phyloP scores from a whole-genome alignment of 2,113 vertebrate genomes.

The Calidris pugnax region DNA sequence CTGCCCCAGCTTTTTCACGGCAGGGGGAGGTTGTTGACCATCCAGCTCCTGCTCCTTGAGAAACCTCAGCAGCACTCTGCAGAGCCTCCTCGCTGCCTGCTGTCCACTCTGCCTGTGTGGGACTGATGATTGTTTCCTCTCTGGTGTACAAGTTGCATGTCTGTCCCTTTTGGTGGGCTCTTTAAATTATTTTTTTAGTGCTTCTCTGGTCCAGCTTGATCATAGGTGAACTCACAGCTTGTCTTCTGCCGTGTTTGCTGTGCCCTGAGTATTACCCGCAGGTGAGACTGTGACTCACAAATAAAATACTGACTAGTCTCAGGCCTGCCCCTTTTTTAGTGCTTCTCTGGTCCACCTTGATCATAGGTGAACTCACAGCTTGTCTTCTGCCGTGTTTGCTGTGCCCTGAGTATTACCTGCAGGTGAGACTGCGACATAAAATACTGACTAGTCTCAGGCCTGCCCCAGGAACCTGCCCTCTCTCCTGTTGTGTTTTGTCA shows the following conservation, averaged over 20 bases:
- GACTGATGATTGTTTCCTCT: background rate
- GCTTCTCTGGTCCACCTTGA: background rate
- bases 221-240: background rate
- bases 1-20: background rate
- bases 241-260: background rate
- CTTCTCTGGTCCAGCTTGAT: background rate
- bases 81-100: background rate
- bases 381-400: background rate
- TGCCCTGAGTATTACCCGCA: background rate
- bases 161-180: background rate
- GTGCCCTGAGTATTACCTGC: background rate
- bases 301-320: background rate
- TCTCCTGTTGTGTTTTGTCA: background rate
- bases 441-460: background rate
- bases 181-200: background rate
- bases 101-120: fast-evolving
- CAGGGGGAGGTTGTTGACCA: background rate
- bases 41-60: background rate
- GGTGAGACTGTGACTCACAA: background rate
- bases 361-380: background rate
- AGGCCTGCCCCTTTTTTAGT: no score
- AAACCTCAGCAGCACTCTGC: background rate
- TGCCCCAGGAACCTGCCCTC: fast-evolving
- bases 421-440: background rate
- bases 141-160: fast-evolving